Base-by-base conservation (phyloP, 64 coral and sea anemone genomes). In the Pachyseris speciosa region DNA sequence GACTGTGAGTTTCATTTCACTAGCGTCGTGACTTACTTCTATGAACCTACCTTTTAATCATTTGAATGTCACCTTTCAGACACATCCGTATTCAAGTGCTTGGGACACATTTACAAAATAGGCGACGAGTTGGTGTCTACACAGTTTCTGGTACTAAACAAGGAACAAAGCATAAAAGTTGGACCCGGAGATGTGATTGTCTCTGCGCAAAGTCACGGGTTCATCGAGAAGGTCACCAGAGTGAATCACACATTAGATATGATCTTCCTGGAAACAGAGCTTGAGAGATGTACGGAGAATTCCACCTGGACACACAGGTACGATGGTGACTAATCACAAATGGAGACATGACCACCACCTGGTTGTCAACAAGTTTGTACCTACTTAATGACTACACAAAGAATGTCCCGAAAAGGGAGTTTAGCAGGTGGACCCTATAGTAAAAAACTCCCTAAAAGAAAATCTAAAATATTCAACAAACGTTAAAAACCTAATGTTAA, bases 91-190 rank as follows among this genome's bases (percentile, higher is more conserved):
- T 88, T 70, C 37, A 94, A 94, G 52, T 87, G 92, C 34, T 4
- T 94, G 13, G 92, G 92, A 22, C 84, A 93, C 70, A 47, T 59
- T 1, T 93, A 93, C 71, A 19, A 86, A 30, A 13, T 77, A 2
- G 70, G 31, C 0, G 50, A 93, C 17, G 29, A 38, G 17, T 38
- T 66, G 34, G 42, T 66, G 4, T 20, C 47, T 8, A 72, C 92
- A 7, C 22, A 88, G 6, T 94, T 80, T 44, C 31, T 94, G 30
- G 84, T 94, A 16, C 70, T 94, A 15, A 59, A 80, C 5, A 69
- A 72, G n/a, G 30, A 64, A 0, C 47, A n/a, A 9, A n/a, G 49
- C 4, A 32, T 60, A 11, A 43, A n/a, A 3, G 51, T 44, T 15
- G 37, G 28, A 28, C 30, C 32, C 48, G 84, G 75, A 37, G 92